Base-by-base conservation (phyloP, 2,888 invertebrate species). In the Apodemia duryi region DNA sequence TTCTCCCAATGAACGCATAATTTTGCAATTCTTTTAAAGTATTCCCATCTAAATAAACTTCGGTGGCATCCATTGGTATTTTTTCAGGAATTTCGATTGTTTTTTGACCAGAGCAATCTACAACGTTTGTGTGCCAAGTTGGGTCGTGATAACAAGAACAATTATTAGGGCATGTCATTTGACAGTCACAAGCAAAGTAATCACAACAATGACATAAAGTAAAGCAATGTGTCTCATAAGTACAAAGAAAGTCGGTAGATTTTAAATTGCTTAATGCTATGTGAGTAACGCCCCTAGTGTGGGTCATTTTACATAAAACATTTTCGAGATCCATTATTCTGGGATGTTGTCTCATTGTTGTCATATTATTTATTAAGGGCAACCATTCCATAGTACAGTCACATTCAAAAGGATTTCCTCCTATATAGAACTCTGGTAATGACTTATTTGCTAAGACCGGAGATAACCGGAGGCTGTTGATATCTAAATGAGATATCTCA, bases 321-420 rank as follows among this genome's bases (percentile, higher is more conserved):
- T 96, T 96, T 75, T 96, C 96, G 74, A 97, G 92, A 81, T 98
- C 98, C 94, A 97, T 96, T 74, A 98, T 95, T 69, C 95, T 93
- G 4, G 98, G 97, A 85, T 97, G 96, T 81, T 97, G 97, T 66
- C 97, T 93, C 73, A 95, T 94, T 10, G 94, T 93, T 70, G 96
- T 96, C 93, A 96, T 95, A 86, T 96, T 96, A 91, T 97, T 97
- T 87, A 97, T 96, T 76, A 96, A 93, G 79, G 97, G 97, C 79
- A 98, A 86, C 98, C 98, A 98, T 84, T 98, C 98, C 97, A 98
- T 97, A 63, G 96, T 95, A 86, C 98, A 98, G 88, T 98, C 97
- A 88, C 98, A 98, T 81, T 96, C 95, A 89, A 98, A 97, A 69
- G 98, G 98, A 92, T 98, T 98, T 73, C 97, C 97, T 73, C 97